phyloP scores from a whole-genome alignment of 1,140 invertebrate species.

The Phortica variegata region DNA sequence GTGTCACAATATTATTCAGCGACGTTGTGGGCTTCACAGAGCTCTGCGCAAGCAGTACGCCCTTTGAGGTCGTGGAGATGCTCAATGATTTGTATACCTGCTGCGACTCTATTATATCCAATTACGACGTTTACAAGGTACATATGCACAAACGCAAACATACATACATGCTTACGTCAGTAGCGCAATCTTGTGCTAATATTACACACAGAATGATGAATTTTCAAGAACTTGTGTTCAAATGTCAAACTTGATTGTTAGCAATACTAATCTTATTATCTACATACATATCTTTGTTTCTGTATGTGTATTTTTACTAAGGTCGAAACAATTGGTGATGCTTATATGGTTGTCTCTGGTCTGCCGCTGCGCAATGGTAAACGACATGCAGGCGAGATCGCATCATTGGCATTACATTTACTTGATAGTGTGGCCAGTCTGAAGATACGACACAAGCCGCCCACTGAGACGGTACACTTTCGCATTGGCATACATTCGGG shows the following conservation, averaged over 20 bases:
- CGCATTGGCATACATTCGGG: conserved; percentile 84
- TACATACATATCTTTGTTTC: not conserved
- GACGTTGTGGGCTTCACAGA: conserved; percentile 97
- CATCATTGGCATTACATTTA: conserved; percentile 85
- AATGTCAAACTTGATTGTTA: not conserved
- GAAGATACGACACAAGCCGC: conserved; percentile 75
- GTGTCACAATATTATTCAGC: conserved; percentile 87
- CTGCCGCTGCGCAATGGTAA: conserved; percentile 75
- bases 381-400: conserved; percentile 73
- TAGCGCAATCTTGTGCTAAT: too few species aligned
- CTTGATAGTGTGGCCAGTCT: conserved; percentile 83
- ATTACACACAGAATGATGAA: too few species aligned
- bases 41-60: conserved; percentile 84
- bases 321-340: conserved; percentile 95
- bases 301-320: conserved; percentile 38
- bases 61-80: conserved; percentile 84
- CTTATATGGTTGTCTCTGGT: conserved; percentile 93
- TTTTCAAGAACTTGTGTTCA: too few species aligned
- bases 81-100: conserved; percentile 90
- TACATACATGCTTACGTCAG: too few species aligned
- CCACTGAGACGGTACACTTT: conserved; percentile 76
- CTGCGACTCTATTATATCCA: conserved; percentile 88
- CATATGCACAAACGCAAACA: conserved; percentile 8
- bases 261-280: not conserved
- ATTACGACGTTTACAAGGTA: conserved; percentile 88